phyloP scores from a whole-genome alignment of 1,140 invertebrate genomes.

The Conus betulinus region DNA sequence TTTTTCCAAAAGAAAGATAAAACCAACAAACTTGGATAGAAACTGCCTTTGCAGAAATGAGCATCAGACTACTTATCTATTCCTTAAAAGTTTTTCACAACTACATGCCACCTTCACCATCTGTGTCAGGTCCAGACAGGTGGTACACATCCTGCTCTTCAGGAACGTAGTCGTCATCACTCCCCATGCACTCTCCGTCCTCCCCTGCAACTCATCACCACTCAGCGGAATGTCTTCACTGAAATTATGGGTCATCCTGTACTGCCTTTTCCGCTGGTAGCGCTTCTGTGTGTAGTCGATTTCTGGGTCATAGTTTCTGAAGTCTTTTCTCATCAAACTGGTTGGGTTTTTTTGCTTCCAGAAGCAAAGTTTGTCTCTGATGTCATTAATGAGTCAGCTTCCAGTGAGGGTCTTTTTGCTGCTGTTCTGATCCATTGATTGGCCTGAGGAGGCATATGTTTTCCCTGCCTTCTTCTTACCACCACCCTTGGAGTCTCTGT shows the following conservation, averaged over 20 bases:
- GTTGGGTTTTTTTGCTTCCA: slow-evolving; percentile 50
- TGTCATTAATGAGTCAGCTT: neutral
- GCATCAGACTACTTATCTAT: slow-evolving; percentile 34
- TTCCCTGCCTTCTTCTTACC: slow-evolving; percentile 46
- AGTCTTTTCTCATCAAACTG: slow-evolving; percentile 59
- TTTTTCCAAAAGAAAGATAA: too few relatives aligned
- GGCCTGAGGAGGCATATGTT: slow-evolving; percentile 18
- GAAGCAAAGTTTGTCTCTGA: slow-evolving; percentile 53
- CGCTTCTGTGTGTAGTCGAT: slow-evolving; percentile 38
- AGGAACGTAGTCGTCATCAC: slow-evolving; percentile 49
- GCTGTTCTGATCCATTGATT: neutral
- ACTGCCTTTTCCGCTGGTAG: slow-evolving; percentile 36
- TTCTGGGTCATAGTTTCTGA: slow-evolving; percentile 50
- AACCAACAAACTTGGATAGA: too few relatives aligned
- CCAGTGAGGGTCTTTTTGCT: neutral
- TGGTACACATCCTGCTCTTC: slow-evolving; percentile 19
- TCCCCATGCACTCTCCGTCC: slow-evolving; percentile 23
- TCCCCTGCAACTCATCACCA: slow-evolving; percentile 44
- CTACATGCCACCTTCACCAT: slow-evolving; percentile 15
- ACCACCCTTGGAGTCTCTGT: slow-evolving; percentile 29
- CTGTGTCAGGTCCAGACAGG: slow-evolving; percentile 33
- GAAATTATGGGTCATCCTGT: slow-evolving; percentile 44
- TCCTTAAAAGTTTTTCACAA: neutral
- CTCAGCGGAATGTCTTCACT: slow-evolving; percentile 49
- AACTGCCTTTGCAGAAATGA: too few relatives aligned